Evolutionary conservation across 1,140 invertebrate genomes (phyloP).

Genomic region (Ceratitis capitata): DNA sequence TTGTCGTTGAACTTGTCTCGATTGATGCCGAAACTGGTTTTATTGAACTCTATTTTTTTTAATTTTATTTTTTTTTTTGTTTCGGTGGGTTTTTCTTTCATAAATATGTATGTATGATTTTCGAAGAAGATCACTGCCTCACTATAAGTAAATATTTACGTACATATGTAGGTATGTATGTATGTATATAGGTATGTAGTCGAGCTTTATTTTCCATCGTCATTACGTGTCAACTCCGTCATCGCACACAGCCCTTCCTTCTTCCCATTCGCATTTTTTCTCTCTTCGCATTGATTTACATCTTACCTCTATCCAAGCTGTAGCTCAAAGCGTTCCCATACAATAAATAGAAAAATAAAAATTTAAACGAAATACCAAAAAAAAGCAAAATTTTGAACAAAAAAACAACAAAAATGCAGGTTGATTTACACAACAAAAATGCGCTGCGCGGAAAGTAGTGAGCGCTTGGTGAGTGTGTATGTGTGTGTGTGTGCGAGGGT

Average conservation of each 20-base stretch:
- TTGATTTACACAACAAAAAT: not conserved
- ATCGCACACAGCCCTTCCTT: not conserved
- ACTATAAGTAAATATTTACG: not conserved
- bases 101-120: not conserved
- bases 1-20: slow-evolving; percentile 9
- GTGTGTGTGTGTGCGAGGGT: not conserved
- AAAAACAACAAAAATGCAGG: not conserved
- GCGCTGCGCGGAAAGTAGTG: not conserved
- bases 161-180: not conserved
- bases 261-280: not conserved
- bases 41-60: slow-evolving; percentile 25
- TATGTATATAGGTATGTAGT: not conserved
- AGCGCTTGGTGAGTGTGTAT: not conserved
- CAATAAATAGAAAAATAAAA: too few species aligned
- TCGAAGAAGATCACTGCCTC: not conserved
- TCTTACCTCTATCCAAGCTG: not conserved
- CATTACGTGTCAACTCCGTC: not conserved
- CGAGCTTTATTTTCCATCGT: not conserved
- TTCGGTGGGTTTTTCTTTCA: not conserved
- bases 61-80: too few species aligned
- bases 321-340: not conserved
- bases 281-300: not conserved
- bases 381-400: not conserved
- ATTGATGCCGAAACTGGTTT: not conserved
- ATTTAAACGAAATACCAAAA: not conserved